phyloP scores from a whole-genome alignment of 2,797 vertebrate genomes.

The Melanotaenia trifasciata region DNA sequence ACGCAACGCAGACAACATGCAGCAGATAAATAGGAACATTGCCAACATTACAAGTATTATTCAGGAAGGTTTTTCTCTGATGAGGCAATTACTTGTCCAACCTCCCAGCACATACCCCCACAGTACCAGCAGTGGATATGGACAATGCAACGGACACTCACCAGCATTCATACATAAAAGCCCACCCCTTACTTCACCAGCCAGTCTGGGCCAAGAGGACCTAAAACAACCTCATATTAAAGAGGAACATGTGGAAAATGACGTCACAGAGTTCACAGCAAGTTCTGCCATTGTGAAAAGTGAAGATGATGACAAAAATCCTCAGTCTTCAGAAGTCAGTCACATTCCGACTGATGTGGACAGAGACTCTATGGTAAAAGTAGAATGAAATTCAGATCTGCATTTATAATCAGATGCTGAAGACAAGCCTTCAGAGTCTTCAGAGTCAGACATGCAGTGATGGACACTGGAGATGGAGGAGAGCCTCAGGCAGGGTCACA shows the following conservation, averaged over 20 bases:
- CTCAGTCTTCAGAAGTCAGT: neutral
- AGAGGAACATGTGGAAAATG: slow-evolving; percentile 9
- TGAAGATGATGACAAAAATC: neutral
- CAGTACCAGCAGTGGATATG: no score
- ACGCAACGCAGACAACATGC: no score
- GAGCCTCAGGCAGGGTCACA: neutral
- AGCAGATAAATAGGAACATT: no score
- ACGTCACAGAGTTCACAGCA: neutral
- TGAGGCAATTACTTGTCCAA: no score
- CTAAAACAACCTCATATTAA: neutral
- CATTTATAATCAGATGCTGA: neutral
- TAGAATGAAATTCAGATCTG: neutral
- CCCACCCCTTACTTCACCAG: no score
- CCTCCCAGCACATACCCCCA: no score
- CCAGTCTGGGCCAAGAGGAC: neutral
- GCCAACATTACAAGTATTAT: no score
- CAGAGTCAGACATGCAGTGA: slow-evolving; percentile 1
- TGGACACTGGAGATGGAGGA: slow-evolving; percentile 4
- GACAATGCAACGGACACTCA: no score
- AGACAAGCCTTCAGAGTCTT: neutral
- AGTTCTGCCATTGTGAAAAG: neutral
- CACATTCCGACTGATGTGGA: neutral
- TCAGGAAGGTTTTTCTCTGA: no score
- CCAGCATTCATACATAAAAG: no score
- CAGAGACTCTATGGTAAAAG: neutral